Evolutionary conservation across 1,140 invertebrate species (phyloP).

Genomic region (Leptopilina clavipes): DNA sequence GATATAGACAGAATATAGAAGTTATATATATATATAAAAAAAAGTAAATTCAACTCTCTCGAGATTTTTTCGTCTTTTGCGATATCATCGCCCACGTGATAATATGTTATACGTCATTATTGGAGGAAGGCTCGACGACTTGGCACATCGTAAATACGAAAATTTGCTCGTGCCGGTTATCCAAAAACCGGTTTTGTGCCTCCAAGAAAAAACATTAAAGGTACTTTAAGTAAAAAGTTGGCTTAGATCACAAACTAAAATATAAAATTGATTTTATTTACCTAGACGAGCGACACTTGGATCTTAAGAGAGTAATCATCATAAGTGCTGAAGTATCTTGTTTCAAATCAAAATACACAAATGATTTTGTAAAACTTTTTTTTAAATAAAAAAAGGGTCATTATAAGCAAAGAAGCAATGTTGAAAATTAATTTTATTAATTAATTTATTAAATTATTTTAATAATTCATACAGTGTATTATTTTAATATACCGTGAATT

Average conservation of each 20-base stretch:
- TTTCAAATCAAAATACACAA: not conserved
- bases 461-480: too few relatives aligned
- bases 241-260: constrained; percentile 52
- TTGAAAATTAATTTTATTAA: too few relatives aligned
- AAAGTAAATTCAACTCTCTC: constrained; percentile 9
- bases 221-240: constrained; percentile 32
- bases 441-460: too few relatives aligned
- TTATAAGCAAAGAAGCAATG: not conserved
- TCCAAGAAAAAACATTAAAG: constrained; percentile 35
- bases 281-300: not conserved
- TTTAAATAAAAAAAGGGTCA: too few relatives aligned
- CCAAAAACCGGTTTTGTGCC: constrained; percentile 54
- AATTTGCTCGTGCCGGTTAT: constrained; percentile 37
- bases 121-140: constrained; percentile 22
- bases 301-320: not conserved
- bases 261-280: constrained; percentile 36
- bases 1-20: not conserved
- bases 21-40: not conserved
- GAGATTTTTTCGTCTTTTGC: not conserved
- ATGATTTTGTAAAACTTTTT: not conserved
- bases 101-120: constrained; percentile 20
- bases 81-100: constrained; percentile 9
- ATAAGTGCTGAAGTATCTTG: not conserved
- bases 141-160: constrained; percentile 34
- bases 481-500: too few relatives aligned